Conservation (phyloP, 2,797 vertebrate species). For the Amphiprion clarkii region DNA sequence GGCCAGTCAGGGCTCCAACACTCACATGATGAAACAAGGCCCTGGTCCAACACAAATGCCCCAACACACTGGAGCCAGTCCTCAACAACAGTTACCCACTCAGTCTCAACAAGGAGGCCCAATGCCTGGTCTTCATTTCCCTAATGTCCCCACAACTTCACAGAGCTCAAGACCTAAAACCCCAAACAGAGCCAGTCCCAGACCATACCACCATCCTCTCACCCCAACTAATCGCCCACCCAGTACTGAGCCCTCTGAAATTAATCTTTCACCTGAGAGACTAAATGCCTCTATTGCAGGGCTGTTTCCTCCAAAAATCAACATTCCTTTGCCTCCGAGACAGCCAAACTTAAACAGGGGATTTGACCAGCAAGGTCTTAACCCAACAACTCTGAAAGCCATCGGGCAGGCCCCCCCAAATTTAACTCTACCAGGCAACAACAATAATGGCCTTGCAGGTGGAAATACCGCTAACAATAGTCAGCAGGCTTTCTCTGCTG, state of each 20-base stretch:
- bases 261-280: slow-evolving; percentile 97
- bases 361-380: slow-evolving; percentile 99
- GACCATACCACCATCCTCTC: slow-evolving; percentile 97
- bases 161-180: slow-evolving; percentile 98
- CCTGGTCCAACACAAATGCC: slow-evolving; percentile 89
- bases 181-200: slow-evolving; percentile 96
- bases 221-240: slow-evolving; percentile 98
- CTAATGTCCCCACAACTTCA: slow-evolving; percentile 91
- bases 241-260: slow-evolving; percentile 98
- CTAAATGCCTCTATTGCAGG: slow-evolving; percentile 99
- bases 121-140: slow-evolving; percentile 92
- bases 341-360: slow-evolving; percentile 93
- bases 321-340: slow-evolving; percentile 97
- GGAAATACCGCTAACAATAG: slow-evolving; percentile 83
- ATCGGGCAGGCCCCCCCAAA: slow-evolving; percentile 97
- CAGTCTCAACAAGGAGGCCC: slow-evolving; percentile 88
- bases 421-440: slow-evolving; percentile 86
- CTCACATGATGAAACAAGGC: slow-evolving; percentile 93
- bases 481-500: slow-evolving; percentile 84
- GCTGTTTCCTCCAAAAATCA: slow-evolving; percentile 98
- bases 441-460: slow-evolving; percentile 76
- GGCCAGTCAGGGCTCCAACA: slow-evolving; percentile 87
- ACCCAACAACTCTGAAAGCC: slow-evolving; percentile 98
- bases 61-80: slow-evolving; percentile 91
- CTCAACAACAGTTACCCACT: slow-evolving; percentile 89